Conservation (phyloP, 2,797 vertebrate genomes). For the Adrianichthys oophorus region DNA sequence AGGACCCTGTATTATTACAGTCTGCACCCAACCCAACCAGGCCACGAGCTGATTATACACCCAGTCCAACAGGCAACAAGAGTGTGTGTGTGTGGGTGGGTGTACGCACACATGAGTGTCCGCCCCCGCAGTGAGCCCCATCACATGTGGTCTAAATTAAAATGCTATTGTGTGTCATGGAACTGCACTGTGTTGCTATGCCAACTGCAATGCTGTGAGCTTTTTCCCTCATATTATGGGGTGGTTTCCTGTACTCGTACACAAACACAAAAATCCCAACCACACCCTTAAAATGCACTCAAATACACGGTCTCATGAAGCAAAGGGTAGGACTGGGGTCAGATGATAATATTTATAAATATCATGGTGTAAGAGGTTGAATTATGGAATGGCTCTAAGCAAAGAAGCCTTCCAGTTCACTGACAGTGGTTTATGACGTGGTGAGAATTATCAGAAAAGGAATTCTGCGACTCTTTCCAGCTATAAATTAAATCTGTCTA, state of each 20-base stretch:
- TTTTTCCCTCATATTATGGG: constrained; percentile 43
- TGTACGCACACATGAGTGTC: constrained; percentile 10
- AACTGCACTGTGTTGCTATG: constrained; percentile 39
- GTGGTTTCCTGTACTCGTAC: constrained; percentile 23
- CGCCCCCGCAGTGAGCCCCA: constrained; percentile 29
- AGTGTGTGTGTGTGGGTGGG: constrained; percentile 16
- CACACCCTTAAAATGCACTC: constrained; percentile 39
- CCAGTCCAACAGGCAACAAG: constrained; percentile 18
- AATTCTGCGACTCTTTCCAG: neutral
- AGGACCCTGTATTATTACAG: constrained; percentile 53
- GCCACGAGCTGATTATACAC: constrained; percentile 50
- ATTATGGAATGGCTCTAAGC: neutral
- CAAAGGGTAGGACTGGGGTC: neutral
- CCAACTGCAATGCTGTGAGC: constrained; percentile 48
- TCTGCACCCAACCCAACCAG: constrained; percentile 33
- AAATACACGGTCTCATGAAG: constrained; percentile 2
- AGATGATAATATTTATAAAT: neutral
- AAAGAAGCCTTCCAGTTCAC: neutral
- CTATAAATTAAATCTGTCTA: neutral
- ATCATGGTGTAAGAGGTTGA: neutral
- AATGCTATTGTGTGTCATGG: constrained; percentile 46
- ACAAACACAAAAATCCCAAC: constrained; percentile 19
- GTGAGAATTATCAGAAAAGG: neutral
- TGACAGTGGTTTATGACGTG: neutral
- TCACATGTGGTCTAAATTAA: constrained; percentile 69